These are phyloP conservation scores for Teleiodes luculella DNA, from an alignment of 2,888 invertebrate species.

Conservation along the genomic window DNA sequence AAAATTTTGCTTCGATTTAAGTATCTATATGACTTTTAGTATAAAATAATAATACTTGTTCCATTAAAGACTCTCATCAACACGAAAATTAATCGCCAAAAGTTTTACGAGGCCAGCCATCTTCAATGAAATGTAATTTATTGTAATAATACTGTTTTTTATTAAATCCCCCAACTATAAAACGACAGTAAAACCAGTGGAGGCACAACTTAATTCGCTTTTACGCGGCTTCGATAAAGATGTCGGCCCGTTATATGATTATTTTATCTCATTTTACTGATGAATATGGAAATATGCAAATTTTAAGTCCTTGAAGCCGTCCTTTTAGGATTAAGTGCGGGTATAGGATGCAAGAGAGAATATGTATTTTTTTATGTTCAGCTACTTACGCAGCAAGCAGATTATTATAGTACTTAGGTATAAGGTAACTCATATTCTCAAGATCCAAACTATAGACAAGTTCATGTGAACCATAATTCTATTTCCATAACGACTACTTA, in stretches of 20 bases:
- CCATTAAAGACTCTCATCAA: no score
- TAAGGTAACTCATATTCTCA: no score
- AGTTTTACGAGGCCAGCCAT: not conserved
- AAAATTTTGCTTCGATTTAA: no score
- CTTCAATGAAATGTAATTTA: not conserved
- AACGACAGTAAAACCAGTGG: conserved; percentile 12
- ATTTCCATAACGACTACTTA: no score
- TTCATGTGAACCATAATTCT: no score
- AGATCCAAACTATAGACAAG: no score
- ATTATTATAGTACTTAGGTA: no score
- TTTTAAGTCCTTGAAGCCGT: not conserved
- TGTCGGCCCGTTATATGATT: conserved; percentile 6
- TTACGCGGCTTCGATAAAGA: conserved; percentile 6
- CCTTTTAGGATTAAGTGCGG: not conserved
- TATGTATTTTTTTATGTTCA: no score
- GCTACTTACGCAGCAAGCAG: no score
- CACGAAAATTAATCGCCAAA: not conserved
- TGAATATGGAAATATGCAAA: conserved; percentile 9
- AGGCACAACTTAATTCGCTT: conserved; percentile 4
- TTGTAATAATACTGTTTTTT: not conserved
- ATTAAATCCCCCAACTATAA: conserved; percentile 1
- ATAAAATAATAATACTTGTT: no score
- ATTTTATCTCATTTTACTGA: conserved; percentile 5
- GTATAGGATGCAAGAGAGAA: no score
- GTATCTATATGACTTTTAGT: no score